phyloP scores from a whole-genome alignment of 2,797 vertebrate genomes.

The Loris lydekkerianus region DNA sequence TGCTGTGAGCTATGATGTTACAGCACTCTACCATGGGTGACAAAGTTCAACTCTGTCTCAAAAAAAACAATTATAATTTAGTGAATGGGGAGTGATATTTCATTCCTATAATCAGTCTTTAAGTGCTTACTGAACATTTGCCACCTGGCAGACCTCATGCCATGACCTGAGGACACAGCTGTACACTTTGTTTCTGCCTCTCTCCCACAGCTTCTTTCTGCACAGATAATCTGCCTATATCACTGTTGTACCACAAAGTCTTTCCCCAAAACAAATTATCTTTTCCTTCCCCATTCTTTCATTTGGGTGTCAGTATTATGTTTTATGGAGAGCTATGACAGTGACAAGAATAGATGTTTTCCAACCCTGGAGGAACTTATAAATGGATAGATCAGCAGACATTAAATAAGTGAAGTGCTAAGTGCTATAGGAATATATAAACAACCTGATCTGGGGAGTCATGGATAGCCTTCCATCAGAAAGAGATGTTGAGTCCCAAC shows the following conservation, averaged over 20 bases:
- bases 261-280: neutral
- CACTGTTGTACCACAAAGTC: neutral
- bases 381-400: neutral
- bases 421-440: neutral
- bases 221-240: neutral
- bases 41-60: too few relatives aligned
- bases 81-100: conserved; percentile 1
- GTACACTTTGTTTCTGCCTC: neutral
- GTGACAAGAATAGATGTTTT: neutral
- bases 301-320: neutral
- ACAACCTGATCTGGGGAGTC: neutral
- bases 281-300: neutral
- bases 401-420: neutral
- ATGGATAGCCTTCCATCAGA: neutral
- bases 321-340: neutral
- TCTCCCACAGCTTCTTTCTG: neutral
- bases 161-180: neutral
- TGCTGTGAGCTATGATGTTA: too few relatives aligned
- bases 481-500: neutral
- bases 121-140: neutral
- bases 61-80: neutral
- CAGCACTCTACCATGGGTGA: too few relatives aligned
- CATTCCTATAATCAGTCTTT: neutral
- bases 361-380: neutral
- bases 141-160: neutral